Conservation (phyloP, 2,797 vertebrate species). For the Anguilla marmorata region DNA sequence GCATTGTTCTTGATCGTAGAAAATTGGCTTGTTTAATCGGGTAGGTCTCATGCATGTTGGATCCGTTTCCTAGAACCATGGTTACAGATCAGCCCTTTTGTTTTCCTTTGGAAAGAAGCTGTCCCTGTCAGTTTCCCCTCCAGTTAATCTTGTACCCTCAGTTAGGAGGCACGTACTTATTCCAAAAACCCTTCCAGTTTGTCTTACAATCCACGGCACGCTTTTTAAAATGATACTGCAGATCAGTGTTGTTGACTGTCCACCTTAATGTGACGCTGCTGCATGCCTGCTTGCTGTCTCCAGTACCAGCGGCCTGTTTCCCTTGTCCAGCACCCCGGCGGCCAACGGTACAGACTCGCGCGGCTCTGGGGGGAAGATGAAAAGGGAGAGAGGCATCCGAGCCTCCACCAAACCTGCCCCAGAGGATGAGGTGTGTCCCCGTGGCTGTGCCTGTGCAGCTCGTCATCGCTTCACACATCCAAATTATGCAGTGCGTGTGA, state of each 20-base stretch:
- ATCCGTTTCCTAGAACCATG: background rate
- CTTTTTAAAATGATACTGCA: background rate
- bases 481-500: background rate
- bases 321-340: constrained; percentile 78
- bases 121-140: background rate
- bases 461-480: background rate
- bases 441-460: background rate
- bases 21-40: background rate
- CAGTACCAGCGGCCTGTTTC: constrained; percentile 76
- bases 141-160: background rate
- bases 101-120: background rate
- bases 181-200: background rate
- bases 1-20: background rate
- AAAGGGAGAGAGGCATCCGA: constrained; percentile 76
- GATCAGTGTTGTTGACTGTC: background rate
- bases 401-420: constrained; percentile 70
- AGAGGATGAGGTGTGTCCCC: constrained; percentile 70
- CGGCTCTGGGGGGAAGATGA: constrained; percentile 86
- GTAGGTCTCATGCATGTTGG: background rate
- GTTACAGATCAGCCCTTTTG: background rate
- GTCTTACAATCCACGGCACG: background rate
- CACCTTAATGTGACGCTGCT: background rate
- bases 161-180: background rate
- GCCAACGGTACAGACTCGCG: constrained; percentile 76
- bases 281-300: background rate